Evolutionary conservation across 2,888 invertebrate species (phyloP).

Genomic region (Lithophane socia): DNA sequence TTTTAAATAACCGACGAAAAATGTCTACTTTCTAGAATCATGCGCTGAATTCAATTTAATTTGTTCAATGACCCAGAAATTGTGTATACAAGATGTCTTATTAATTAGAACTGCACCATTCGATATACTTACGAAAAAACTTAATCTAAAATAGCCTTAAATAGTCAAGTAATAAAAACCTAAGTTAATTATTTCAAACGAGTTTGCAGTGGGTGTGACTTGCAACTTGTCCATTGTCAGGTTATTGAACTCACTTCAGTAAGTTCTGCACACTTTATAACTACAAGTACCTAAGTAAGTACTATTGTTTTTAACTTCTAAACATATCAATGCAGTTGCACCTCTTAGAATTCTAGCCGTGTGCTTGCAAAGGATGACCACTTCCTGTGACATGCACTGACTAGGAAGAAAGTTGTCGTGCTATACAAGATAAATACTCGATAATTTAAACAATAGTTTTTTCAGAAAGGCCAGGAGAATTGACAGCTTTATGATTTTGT

Average conservation of each 20-base stretch:
- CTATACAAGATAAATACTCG: background rate
- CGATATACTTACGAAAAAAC: background rate
- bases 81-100: background rate
- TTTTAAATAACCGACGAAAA: background rate
- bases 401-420: constrained; percentile 28
- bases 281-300: background rate
- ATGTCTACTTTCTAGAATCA: background rate
- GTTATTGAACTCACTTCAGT: constrained; percentile 9
- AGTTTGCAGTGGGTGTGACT: constrained; percentile 27
- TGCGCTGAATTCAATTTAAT: background rate
- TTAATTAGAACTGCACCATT: background rate
- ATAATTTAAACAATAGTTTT: background rate
- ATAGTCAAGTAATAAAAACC: constrained; percentile 1
- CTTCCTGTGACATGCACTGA: constrained; percentile 22
- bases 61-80: background rate
- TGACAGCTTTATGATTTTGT: too few relatives aligned
- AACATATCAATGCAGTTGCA: constrained; percentile 39
- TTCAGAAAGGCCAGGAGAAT: background rate
- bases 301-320: constrained; percentile 43
- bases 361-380: constrained; percentile 24
- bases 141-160: too few relatives aligned
- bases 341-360: constrained; percentile 26
- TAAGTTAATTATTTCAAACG: constrained; percentile 28
- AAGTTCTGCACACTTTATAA: background rate
- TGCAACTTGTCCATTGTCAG: constrained; percentile 31